These are phyloP conservation scores for Elgaria multicarinata DNA, from an alignment of 2,113 vertebrate species.

Conservation along the genomic window DNA sequence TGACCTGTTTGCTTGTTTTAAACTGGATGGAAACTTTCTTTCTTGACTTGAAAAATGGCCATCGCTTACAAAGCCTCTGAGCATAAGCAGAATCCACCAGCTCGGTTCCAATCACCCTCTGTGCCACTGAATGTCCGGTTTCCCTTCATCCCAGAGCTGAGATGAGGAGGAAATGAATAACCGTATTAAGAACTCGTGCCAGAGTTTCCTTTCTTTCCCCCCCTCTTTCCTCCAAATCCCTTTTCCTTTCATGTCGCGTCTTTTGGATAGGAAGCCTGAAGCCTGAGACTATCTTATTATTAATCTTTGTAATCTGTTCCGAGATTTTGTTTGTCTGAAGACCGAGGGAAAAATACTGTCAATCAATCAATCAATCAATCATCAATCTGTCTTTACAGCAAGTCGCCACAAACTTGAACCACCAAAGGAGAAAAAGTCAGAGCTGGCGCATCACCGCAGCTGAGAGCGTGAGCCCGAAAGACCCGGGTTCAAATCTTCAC, in stretches of 20 bases:
- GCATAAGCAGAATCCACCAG: not conserved
- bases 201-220: not conserved
- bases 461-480: not conserved
- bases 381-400: too few relatives aligned
- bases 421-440: not conserved
- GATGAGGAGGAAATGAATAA: too few relatives aligned
- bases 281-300: too few relatives aligned
- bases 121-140: not conserved
- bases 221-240: not conserved
- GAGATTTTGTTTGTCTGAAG: too few relatives aligned
- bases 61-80: not conserved
- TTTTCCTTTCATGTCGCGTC: too few relatives aligned
- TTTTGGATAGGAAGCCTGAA: too few relatives aligned
- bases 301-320: too few relatives aligned
- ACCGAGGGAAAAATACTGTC: too few relatives aligned
- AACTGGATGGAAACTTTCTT: not conserved
- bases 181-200: too few relatives aligned
- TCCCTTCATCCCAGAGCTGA: not conserved
- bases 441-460: not conserved
- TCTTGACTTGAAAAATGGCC: not conserved
- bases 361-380: too few relatives aligned
- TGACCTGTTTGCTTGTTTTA: too few relatives aligned
- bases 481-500: not conserved
- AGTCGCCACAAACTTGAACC: not conserved
- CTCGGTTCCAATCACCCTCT: not conserved